A percentile compares a stretch with the other conserved stretches of the same genome.
Evolutionary conservation across 2,888 invertebrate genomes (phyloP).

Genomic region (Troglohyphantes excavatus): DNA sequence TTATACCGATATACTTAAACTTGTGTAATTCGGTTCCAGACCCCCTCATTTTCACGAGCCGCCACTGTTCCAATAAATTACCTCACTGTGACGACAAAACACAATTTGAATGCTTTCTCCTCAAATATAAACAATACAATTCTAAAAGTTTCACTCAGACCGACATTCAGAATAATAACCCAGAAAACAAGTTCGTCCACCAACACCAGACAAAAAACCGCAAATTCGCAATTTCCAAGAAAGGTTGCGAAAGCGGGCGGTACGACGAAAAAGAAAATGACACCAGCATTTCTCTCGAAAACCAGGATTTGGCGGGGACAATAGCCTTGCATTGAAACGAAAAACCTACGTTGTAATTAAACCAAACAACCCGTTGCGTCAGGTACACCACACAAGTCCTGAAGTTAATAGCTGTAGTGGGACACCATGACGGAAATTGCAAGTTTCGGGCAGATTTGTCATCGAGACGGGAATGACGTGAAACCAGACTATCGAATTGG

Average conservation of each 20-base stretch:
- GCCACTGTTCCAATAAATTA: too few species aligned
- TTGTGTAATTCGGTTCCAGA: too few species aligned
- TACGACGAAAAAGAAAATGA: not conserved
- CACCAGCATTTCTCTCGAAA: not conserved
- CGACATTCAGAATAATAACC: too few species aligned
- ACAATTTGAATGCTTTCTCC: too few species aligned
- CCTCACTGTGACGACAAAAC: too few species aligned
- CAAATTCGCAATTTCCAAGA: not conserved
- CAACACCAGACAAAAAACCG: not conserved
- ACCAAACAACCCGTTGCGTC: conserved; percentile 14
- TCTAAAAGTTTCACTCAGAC: too few species aligned
- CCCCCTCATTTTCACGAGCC: too few species aligned
- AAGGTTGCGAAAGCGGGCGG: not conserved
- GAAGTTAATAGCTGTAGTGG: not conserved
- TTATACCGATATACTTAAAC: too few species aligned
- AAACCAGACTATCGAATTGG: not conserved
- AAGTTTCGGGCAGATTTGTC: not conserved
- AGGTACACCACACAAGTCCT: not conserved
- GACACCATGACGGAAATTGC: conserved; percentile 5
- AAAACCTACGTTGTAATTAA: conserved; percentile 3
- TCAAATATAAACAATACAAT: too few species aligned
- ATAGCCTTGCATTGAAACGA: not conserved
- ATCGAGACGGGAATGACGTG: not conserved
- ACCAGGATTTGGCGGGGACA: not conserved
- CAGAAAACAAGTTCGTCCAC: not conserved